Base-by-base conservation (phyloP, 2,797 vertebrate genomes). In the Danio tinwini region DNA sequence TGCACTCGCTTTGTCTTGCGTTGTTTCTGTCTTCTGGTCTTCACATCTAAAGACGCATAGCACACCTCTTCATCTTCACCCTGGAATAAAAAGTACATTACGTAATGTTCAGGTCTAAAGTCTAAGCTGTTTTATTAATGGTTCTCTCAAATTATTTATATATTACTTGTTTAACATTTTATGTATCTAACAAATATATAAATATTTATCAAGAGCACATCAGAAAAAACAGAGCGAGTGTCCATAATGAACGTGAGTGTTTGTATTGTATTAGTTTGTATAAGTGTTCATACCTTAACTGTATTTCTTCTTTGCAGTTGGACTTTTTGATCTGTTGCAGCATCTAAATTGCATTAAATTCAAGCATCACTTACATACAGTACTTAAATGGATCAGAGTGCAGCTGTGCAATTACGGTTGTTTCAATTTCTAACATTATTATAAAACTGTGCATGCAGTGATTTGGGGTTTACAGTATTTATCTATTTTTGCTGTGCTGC, bases 31-130 rank as follows among this genome's bases (percentile, higher is more conserved):
- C 17, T 40, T 13, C 21, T 49, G 13, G 45, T 73, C 7, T 16
- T 44, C 49, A 79, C 17, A 2, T 79, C 63, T 29, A 83, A 37
- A 4, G 76, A 52, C 17, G 76, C n/a, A 21, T 83, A 83, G 49
- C 12, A 69, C 70, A 70, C 42, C 7, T 62, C 81, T 21, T 67
- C 71, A 14, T 53, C 81, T 10, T 5, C 11, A 12, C 44, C 49
- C 55, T 56, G 49, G 21, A 80, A 44, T 55, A 4, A 56, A n/a
- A 39, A 9, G n/a, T n/a, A n/a, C n/a, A n/a, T n/a, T n/a, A n/a
- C n/a, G n/a, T n/a, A n/a, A n/a, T n/a, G n/a, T n/a, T n/a, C n/a
- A n/a, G n/a, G n/a, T n/a, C n/a, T n/a, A n/a, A n/a, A n/a, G n/a
- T n/a, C n/a, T n/a, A n/a, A n/a, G n/a, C n/a, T n/a, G 29, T 29